A percentile compares a stretch with the other conserved stretches of the same genome.
phyloP scores from a whole-genome alignment of 2,797 vertebrate genomes.

The Poeciliopsis paucimaculata region DNA sequence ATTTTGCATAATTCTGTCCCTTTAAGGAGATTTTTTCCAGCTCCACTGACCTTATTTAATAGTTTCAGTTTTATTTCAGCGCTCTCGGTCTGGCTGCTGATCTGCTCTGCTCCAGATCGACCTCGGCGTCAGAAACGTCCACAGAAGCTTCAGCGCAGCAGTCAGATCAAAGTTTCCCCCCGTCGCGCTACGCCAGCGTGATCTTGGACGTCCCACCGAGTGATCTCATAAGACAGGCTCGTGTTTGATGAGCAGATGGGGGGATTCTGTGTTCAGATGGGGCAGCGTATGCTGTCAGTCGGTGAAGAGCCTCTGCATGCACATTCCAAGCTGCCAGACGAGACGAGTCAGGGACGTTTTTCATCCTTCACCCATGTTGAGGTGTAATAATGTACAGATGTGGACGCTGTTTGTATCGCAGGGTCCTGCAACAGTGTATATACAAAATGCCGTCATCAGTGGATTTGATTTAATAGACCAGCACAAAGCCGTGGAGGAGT shows the following conservation, averaged over 20 bases:
- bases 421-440: background rate
- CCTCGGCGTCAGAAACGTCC: background rate
- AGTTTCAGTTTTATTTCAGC: background rate
- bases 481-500: background rate
- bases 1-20: no score
- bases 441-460: background rate
- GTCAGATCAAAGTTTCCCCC: background rate
- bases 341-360: background rate
- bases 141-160: background rate
- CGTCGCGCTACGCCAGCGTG: no score
- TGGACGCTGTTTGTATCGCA: background rate
- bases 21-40: no score
- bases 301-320: background rate
- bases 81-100: background rate
- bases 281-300: background rate
- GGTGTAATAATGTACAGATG: background rate
- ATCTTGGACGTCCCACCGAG: background rate
- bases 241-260: background rate
- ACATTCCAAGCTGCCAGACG: constrained; percentile 2
- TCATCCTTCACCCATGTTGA: background rate
- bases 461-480: background rate
- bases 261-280: background rate
- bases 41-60: background rate
- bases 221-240: background rate
- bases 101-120: background rate